Evolutionary conservation across 2,888 invertebrate genomes (phyloP), one percentile per base, ranked within the genome.

Genomic region (Lithophane socia): DNA sequence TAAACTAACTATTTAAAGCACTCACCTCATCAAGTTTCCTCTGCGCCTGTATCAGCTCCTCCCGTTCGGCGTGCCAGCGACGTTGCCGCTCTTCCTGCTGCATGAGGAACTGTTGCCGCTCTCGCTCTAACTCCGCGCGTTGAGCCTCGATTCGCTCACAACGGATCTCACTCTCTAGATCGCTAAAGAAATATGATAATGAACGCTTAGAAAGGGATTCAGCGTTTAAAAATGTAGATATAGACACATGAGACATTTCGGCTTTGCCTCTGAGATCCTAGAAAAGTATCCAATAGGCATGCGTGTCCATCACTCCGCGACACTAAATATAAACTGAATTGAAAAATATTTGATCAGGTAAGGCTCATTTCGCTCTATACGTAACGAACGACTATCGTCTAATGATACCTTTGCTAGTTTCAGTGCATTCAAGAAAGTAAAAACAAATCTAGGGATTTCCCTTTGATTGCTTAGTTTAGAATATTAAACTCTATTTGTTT

Each of bases 41-140:
- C 91, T 98, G 98, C 66, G 98, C 98, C 85, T 97, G 97, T 89
- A 98, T 97, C 82, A 98, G 94, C 84, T 98, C 97, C 92, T 97
- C 97, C 78, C 96, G 95, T 96, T 97, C 96, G 2, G 91, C 92
- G 78, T 95, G 95, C 97, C 97, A 97, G 77, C 95, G 93, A 61
- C 94, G 89, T 91, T 96, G 96, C 80, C 96, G 89, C 92, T 97
- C 96, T 80, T 94, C 93, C 92, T 97, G 97, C 92, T 97, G 97
- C 93, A 97, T 94, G 92, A 97, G 95, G 91, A 97, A 96, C 93
- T 97, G 96, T 92, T 97, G 97, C 80, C 97, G 96, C 91, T 97
- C 97, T 73, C 97, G 94, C 92, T 97, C 97, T 77, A 97, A 89
- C 90, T 97, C 97, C 16, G 96, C 93, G 1, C 97, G 96, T 89